Base-by-base conservation (phyloP, 1,140 invertebrate genomes). In the Cyrtorhinus lividipennis region DNA sequence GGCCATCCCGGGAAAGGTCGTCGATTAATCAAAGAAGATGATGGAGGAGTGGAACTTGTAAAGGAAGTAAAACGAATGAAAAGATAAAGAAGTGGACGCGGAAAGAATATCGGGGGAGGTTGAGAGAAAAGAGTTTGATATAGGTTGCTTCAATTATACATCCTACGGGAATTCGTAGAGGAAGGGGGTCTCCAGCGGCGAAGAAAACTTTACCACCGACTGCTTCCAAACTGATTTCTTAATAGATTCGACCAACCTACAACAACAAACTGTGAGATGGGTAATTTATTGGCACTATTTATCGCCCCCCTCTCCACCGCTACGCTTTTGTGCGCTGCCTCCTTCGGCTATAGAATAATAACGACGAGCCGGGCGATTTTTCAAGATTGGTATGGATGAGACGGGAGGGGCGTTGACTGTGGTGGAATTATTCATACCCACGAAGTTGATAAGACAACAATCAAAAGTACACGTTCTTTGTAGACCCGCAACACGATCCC, bases 161-260 rank as follows among this genome's bases (percentile, higher is more conserved):
- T 53, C 48, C 3, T 20, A 22, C 10, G 20, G 20, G 48, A 53
- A 20, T 5, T 15, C 10, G 10, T 12, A 20, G 48, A 22, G 48
- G 48, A 53, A 20, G 12, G 20, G 10, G 48, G 48, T 20, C 18
- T 53, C 48, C 48, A 53, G 48, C 48, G 48, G 48, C 48, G 48
- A 53, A 53, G 48, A 53, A 53, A 53, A 53, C 48, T 53, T 53
- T 53, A 53, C 48, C 48, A 20, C 48, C 48, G 48, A 22, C 48
- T 20, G 48, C 48, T 53, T 53, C 48, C 48, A 53, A 53, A 53
- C 48, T 53, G 48, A 53, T 53, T 53, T 53, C 48, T 53, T 53
- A 53, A 53, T 53, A 53, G 48, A 53, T 53, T 53, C 48, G 48
- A 53, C 48, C 48, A 20, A 10, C 48, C 20, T 10, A 53, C 48